Base-by-base conservation (phyloP, 2,797 vertebrate species). In the Rhinogobio ventralis region DNA sequence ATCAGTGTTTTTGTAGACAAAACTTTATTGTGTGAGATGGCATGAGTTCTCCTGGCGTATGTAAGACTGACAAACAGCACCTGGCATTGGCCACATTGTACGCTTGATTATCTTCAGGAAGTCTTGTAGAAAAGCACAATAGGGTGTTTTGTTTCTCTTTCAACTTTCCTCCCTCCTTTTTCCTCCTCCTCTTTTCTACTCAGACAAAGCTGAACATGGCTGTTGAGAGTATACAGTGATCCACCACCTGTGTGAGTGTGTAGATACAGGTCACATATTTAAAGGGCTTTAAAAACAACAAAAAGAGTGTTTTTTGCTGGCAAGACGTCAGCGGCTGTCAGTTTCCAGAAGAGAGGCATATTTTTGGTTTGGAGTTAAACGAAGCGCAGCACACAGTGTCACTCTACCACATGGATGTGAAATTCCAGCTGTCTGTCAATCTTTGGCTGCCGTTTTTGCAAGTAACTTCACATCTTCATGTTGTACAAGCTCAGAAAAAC, bases 61-160 rank as follows among this genome's bases (percentile, higher is more conserved):
- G 8, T 36, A 62, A 62, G 7, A 62, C 28, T 64, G 28, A 74
- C 45, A 66, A 82, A 82, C 57, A 82, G 57, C 71, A 82, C 55
- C 81, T 82, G 81, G 71, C 69, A 64, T 39, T 28, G 45, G 57
- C 57, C 19, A 4, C 20, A 71, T 60, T 60, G 68, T 46, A 28
- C 19, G 30, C 55, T 64, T 82, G 71, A 82, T 74, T 66, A 74
- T 82, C 9, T 3, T 10, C 81, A 74, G 81, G 81, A 82, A 66
- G 30, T 82, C 57, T 74, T 49, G 20, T 25, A 49, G 39, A 33
- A 25, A 82, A 51, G 55, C 55, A 82, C 81, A 82, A 82, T 82
- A 82, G 69, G n/a, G n/a, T 73, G 80, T 73, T 82, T 82, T 73
- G 80, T 49, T 51, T 64, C 71, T 66, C 57, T 66, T 71, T 81